Base-by-base conservation (phyloP, 2,888 invertebrate genomes). In the Blastobasis lacticolella region DNA sequence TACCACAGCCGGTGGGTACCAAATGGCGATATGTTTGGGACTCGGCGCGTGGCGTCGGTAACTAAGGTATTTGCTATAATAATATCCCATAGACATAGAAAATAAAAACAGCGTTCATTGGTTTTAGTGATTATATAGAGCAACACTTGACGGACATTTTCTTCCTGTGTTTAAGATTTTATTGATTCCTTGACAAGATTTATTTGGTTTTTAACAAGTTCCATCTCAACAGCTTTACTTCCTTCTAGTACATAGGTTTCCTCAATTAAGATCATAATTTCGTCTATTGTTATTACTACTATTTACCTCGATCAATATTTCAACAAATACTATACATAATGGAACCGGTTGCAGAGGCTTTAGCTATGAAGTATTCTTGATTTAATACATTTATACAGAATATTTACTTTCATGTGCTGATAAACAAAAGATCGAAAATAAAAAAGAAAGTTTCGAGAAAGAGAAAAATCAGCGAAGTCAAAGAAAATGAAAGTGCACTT, bases 341-440 rank as follows among this genome's bases (percentile, higher is more conserved):
- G 54, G 54, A 64, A 69, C 72, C 70, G 62, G 70, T 75, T 77
- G 81, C 84, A 84, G 85, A 87, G 87, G 88, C 87, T 84, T 80
- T 75, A 66, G 56, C 58, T 66, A 67, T 64, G 67, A 58, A 58
- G 66, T 60, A 53, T 63, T 66, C 54, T 67, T 59, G 54, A 58
- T 61, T 64, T 61, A 53, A 57, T 54, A 57, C 64, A 59, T 44
- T 46, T 54, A 56, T 61, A 58, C 65, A 69, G 64, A 69, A 62
- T 68, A 64, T 67, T 78, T 81, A 86, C 83, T 81, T 86, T 84
- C 88, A 88, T 88, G 88, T 88, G 88, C 88, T 79, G 77, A 88
- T 88, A 88, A 88, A 88, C 88, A 82, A 81, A 78, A 79, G n/a
- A 69, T 63, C 61, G 69, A 52, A 73, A 71, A 68, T 59, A 68